Evolutionary conservation across 1,140 invertebrate genomes (phyloP).

Genomic region (Drosophila ambigua): DNA sequence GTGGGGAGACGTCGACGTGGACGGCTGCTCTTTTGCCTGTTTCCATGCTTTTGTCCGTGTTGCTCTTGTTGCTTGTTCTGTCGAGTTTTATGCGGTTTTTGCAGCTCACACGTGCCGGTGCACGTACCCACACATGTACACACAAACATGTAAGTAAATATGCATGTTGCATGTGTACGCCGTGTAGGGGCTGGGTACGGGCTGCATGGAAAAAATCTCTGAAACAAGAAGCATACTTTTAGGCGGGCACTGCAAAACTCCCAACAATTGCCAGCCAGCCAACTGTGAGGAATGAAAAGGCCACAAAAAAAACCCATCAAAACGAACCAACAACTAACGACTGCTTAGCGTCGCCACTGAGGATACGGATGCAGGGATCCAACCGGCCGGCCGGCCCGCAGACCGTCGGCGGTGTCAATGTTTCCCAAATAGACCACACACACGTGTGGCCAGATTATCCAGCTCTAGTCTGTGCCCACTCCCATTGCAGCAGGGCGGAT

Average conservation of each 20-base stretch:
- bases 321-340: constrained; percentile 5
- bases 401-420: too few species aligned
- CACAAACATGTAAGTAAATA: constrained; percentile 14
- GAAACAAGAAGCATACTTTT: constrained; percentile 72
- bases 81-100: constrained; percentile 62
- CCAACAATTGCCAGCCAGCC: constrained; percentile 67
- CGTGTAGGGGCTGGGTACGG: background rate
- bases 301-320: constrained; percentile 33
- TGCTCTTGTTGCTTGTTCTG: constrained; percentile 33
- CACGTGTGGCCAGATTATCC: background rate
- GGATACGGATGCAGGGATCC: too few species aligned
- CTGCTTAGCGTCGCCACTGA: too few species aligned
- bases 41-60: constrained; percentile 25
- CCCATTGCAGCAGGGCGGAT: too few species aligned
- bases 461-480: background rate
- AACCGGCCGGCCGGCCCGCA: too few species aligned
- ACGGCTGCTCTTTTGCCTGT: constrained; percentile 63
- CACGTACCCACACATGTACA: constrained; percentile 1
- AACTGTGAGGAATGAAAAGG: constrained; percentile 44
- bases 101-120: constrained; percentile 30
- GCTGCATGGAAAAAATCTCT: constrained; percentile 51
- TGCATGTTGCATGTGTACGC: constrained; percentile 25
- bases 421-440: too few species aligned
- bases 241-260: constrained; percentile 37
- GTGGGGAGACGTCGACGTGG: constrained; percentile 23